Conservation (phyloP, 2,888 invertebrate species). For the Chloroclysta siterata region DNA sequence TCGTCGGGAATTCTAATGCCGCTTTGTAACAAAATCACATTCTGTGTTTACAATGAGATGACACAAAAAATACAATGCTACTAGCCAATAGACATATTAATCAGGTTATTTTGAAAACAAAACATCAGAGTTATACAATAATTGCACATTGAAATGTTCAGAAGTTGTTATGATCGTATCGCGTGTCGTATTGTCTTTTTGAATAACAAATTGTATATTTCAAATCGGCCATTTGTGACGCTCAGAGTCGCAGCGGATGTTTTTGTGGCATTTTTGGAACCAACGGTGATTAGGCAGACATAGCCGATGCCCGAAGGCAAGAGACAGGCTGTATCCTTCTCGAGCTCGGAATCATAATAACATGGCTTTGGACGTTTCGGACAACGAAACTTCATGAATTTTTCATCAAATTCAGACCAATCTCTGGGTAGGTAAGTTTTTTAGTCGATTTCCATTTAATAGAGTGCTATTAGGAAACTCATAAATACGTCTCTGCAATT, state of each 20-base stretch:
- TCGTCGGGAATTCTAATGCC: slow-evolving; percentile 60
- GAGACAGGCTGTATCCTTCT: slow-evolving; percentile 39
- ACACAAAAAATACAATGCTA: slow-evolving; percentile 44
- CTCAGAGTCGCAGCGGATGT: slow-evolving; percentile 52
- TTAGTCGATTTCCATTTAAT: slow-evolving; percentile 8
- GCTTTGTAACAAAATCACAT: slow-evolving; percentile 57
- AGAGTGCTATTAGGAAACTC: neutral
- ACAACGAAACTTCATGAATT: slow-evolving; percentile 19
- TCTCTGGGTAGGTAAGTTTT: neutral
- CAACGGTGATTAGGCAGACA: slow-evolving; percentile 53
- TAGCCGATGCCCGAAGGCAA: slow-evolving; percentile 54
- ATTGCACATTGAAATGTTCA: slow-evolving; percentile 27
- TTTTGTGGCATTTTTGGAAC: slow-evolving; percentile 54
- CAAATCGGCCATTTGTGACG: slow-evolving; percentile 46
- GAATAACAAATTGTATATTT: slow-evolving; percentile 30
- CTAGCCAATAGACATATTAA: slow-evolving; percentile 42
- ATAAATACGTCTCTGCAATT: neutral
- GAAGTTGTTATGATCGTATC: slow-evolving; percentile 28
- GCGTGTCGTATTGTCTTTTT: slow-evolving; percentile 32
- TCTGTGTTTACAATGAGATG: slow-evolving; percentile 47
- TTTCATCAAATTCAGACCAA: slow-evolving; percentile 6
- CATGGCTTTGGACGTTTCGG: neutral
- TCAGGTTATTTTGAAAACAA: slow-evolving; percentile 23
- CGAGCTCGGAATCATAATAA: slow-evolving; percentile 15
- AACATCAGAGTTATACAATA: slow-evolving; percentile 19